Conservation (phyloP, 2,888 invertebrate species). For the Tetrapedia diversipes region DNA sequence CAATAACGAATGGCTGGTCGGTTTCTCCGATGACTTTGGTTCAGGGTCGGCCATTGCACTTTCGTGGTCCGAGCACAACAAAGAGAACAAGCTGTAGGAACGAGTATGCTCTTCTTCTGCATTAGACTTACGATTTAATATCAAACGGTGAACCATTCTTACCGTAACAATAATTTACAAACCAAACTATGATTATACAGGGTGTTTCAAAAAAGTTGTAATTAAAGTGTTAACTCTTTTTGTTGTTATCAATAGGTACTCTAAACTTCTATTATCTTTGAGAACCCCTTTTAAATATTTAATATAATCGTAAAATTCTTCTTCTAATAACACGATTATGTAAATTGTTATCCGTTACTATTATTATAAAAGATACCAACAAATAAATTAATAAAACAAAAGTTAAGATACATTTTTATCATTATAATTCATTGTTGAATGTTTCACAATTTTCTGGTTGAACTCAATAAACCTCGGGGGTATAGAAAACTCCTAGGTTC, state of each 20-base stretch:
- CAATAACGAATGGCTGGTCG: conserved; percentile 56
- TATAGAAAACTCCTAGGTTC: conserved; percentile 13
- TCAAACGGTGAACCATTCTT: conserved; percentile 31
- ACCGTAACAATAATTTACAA: background rate
- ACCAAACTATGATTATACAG: background rate
- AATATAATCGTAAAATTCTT: no score
- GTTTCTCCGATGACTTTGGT: conserved; percentile 67
- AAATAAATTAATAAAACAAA: no score
- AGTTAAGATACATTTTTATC: no score
- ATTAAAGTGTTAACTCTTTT: no score
- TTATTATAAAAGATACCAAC: no score
- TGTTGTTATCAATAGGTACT: no score
- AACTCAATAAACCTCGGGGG: background rate
- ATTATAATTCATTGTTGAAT: background rate
- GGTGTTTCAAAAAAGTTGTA: no score
- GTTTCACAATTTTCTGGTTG: background rate
- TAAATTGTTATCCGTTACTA: no score
- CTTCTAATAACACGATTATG: no score
- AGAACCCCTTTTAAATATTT: no score
- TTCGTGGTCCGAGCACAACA: conserved; percentile 60
- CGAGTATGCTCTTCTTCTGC: conserved; percentile 33
- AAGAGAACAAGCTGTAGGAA: conserved; percentile 51
- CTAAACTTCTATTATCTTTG: no score
- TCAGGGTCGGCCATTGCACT: conserved; percentile 69
- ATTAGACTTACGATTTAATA: conserved; percentile 36